Base-by-base conservation (phyloP, 2,888 invertebrate genomes). In the Dryocosmus kuriphilus region DNA sequence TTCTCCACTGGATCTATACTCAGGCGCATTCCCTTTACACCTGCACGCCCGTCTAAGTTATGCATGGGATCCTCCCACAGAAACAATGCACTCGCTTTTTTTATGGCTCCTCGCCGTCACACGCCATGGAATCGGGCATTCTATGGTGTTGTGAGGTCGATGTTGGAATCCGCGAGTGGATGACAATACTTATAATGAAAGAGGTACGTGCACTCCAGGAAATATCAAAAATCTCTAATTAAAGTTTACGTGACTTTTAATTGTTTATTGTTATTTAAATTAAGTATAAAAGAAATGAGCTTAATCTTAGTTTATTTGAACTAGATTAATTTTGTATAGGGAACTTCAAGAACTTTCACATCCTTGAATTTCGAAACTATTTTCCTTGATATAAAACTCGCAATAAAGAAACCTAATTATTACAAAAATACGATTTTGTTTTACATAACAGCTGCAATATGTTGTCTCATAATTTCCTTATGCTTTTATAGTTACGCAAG, bases 41-140 rank as follows among this genome's bases (percentile, higher is more conserved):
- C 90, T 90, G 89, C 89, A 85, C 85, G 87, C 82, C 85, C 82
- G 84, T 87, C 86, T 88, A 89, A 90, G 88, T 89, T 89, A 90
- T 90, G 89, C 89, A 88, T 86, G 88, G 88, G 90, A 90, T 89
- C 90, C 90, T 90, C 90, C 90, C 90, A 90, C 89, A 88, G 89
- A 89, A 90, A 90, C 90, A 90, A 90, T 90, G 89, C 88, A 86
- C 83, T 85, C 83, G 82, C 83, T 80, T 79, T 80, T 81, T 81
- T 82, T 82, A 82, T 81, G 81, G 79, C 82, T 81, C 81, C 79
- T 82, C 80, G 77, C 80, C 82, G 82, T 82, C 82, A 81, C 82
- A 82, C 79, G 80, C 79, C 80, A 82, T 77, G 79, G 79, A 82
- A 82, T 82, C 82, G 82, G 80, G 77, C 77, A 79, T 78, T 30